Evolutionary conservation across 2,888 invertebrate genomes (phyloP).

Genomic region (Amorpha juglandis): DNA sequence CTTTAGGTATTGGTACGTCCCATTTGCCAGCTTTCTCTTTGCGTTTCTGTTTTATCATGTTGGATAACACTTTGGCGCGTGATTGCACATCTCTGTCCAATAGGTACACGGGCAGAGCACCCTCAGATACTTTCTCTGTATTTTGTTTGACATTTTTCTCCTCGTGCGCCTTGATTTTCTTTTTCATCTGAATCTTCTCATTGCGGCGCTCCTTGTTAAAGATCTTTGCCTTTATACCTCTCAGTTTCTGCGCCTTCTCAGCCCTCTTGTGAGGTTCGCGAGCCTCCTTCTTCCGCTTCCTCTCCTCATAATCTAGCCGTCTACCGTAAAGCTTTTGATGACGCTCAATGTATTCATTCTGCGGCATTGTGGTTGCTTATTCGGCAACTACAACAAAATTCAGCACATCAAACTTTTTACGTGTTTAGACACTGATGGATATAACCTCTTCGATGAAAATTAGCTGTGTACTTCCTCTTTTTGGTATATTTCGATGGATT

Average conservation of each 20-base stretch:
- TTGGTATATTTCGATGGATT: neutral
- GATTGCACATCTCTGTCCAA: conserved; percentile 98
- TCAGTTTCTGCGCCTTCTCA: conserved; percentile 94
- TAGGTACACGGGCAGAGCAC: conserved; percentile 97
- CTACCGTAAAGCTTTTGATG: conserved; percentile 98
- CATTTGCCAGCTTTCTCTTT: conserved; percentile 99
- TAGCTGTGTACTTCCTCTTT: neutral
- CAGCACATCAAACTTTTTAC: conserved; percentile 54
- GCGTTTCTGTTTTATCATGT: conserved; percentile 99
- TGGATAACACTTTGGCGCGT: conserved; percentile 97
- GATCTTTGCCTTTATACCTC: conserved; percentile 98
- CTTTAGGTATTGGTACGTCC: conserved; percentile 99
- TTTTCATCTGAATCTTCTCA: conserved; percentile 99
- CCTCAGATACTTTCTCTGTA: conserved; percentile 93
- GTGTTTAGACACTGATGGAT: conserved; percentile 34
- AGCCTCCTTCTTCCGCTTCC: conserved; percentile 97
- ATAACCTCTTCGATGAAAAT: conserved; percentile 52
- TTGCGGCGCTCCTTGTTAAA: conserved; percentile 98
- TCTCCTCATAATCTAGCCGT: conserved; percentile 98
- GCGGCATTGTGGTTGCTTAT: conserved; percentile 92
- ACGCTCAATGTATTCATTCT: conserved; percentile 99
- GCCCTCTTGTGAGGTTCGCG: conserved; percentile 96
- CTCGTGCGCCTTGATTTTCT: conserved; percentile 98
- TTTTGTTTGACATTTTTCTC: conserved; percentile 95
- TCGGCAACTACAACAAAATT: conserved; percentile 83